Base-by-base conservation (phyloP, 2,797 vertebrate genomes). In the Brachyrhaphis roseni region DNA sequence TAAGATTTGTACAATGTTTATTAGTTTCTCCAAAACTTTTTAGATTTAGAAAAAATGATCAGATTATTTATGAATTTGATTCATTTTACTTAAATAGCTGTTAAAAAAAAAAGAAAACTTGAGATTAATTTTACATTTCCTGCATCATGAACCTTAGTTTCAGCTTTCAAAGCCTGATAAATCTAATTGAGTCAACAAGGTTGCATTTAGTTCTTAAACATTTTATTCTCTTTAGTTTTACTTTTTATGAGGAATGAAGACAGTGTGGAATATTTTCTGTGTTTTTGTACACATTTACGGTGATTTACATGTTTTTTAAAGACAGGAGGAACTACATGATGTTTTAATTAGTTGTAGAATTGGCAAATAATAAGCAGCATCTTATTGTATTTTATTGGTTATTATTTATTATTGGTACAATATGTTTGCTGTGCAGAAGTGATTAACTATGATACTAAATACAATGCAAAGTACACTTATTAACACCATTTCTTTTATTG, bases 361-460 rank as follows among this genome's bases (percentile, higher is more conserved):
- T n/a, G 39, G 66, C 23, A 45, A 45, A 43, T 43, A 43, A 26
- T 15, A 13, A 26, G 18, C 36, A 39, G 36, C 20, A 41, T 26
- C 20, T 68, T 41, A 68, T 41, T 68, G 20, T 3, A 68, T 68
- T 26, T 41, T 68, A 13, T 31, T 59, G 5, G 1, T 31, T 31
- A 31, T 59, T 31, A 15, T 13, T 59, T 59, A 31, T 59, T 59
- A 59, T 31, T 59, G 57, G 23, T 68, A 3, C 26, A 23, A 68
- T 41, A 28, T 45, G 5, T 15, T 5, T 43, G 4, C 26, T 71
- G 68, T 45, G 68, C 6, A 45, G 68, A 45, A 43, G 23, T n/a
- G 66, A 70, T 70, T 43, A n/a, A 70, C 66, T 70, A 12, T 70
- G 66, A 5, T 70, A 6, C 64, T 68, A 68, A 36, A 36, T 36